Conservation (phyloP, 1,140 invertebrate genomes). For the Macrobrachium nipponense region DNA sequence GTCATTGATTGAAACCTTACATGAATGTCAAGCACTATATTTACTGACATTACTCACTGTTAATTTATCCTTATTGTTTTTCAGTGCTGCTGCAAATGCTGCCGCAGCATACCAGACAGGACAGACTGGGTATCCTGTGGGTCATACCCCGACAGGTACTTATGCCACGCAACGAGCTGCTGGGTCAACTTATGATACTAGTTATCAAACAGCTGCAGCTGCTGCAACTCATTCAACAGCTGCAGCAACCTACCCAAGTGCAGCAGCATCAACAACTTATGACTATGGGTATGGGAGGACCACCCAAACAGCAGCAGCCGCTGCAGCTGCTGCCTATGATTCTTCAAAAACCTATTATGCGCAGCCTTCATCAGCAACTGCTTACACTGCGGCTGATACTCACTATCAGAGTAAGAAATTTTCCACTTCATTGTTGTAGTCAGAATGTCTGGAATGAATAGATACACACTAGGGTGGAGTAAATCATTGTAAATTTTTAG, state of each 20-base stretch:
- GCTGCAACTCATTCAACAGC: slow-evolving; percentile 66
- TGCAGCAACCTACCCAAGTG: slow-evolving; percentile 65
- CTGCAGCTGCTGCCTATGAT: slow-evolving; percentile 72
- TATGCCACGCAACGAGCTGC: slow-evolving; percentile 81
- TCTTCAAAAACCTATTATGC: slow-evolving; percentile 63
- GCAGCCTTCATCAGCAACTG: slow-evolving; percentile 65
- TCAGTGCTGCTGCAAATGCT: slow-evolving; percentile 69
- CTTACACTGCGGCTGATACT: slow-evolving; percentile 76
- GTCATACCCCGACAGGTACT: slow-evolving; percentile 78
- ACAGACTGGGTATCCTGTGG: slow-evolving; percentile 85
- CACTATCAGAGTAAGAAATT: slow-evolving; percentile 73
- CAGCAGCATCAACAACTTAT: slow-evolving; percentile 73
- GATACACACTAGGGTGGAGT: too few species aligned
- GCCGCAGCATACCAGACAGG: slow-evolving; percentile 79
- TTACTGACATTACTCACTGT: not conserved
- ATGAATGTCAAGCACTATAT: too few species aligned
- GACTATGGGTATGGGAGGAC: slow-evolving; percentile 79
- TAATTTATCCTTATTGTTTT: not conserved
- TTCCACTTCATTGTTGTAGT: not conserved
- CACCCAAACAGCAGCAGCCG: slow-evolving; percentile 74
- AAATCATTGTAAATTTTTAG: too few species aligned
- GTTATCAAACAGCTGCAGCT: slow-evolving; percentile 72
- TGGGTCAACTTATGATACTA: slow-evolving; percentile 79
- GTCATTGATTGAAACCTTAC: too few species aligned
- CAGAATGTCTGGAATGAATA: not conserved